These are phyloP conservation scores for Merops nubicus DNA, from an alignment of 2,113 vertebrate species.

Conservation along the genomic window DNA sequence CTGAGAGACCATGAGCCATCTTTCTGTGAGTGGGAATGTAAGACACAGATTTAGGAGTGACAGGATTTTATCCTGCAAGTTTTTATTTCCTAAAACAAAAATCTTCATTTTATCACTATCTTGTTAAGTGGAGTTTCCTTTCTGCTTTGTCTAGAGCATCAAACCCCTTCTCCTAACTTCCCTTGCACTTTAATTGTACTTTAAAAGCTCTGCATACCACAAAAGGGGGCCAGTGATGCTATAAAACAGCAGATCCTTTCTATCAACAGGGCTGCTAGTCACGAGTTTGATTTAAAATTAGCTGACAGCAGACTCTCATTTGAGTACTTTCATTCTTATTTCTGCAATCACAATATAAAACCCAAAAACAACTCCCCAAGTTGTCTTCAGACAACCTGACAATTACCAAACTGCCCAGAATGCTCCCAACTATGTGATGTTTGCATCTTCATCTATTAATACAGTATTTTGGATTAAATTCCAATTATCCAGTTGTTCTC, in stretches of 20 bases:
- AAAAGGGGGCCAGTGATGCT: not conserved
- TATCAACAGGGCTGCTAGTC: not conserved
- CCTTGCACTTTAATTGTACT: not conserved
- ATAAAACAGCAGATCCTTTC: not conserved
- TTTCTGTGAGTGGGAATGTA: not conserved
- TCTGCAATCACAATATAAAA: not conserved
- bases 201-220: not conserved
- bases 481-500: not conserved
- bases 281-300: not conserved
- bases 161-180: not conserved
- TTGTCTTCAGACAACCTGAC: too few relatives aligned
- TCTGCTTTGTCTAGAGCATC: not conserved
- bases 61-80: not conserved
- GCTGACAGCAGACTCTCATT: not conserved
- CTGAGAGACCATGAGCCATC: not conserved
- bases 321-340: not conserved
- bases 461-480: not conserved
- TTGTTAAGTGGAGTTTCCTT: not conserved
- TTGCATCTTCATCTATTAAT: not conserved
- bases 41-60: not conserved
- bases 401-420: not conserved
- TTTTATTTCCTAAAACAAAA: not conserved
- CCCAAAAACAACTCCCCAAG: too few relatives aligned
- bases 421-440: not conserved
- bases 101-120: not conserved